phyloP scores from a whole-genome alignment of 2,113 vertebrate species.

The Machaerirhynchus nigripectus region DNA sequence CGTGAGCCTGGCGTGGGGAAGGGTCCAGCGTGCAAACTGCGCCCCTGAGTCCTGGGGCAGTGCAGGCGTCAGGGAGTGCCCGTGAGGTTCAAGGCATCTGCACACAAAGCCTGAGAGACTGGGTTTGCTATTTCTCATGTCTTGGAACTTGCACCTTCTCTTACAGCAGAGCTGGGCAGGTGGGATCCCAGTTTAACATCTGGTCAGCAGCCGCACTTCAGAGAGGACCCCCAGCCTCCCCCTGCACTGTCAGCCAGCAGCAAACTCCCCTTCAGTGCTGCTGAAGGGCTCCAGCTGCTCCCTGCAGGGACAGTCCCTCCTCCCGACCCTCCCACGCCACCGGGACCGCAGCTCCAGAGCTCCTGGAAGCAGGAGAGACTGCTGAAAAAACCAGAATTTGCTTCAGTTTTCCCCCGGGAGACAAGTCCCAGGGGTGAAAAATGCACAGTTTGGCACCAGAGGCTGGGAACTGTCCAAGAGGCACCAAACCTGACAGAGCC shows the following conservation, averaged over 20 bases:
- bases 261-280: background rate
- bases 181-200: background rate
- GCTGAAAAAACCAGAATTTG: background rate
- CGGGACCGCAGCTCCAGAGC: background rate
- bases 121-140: background rate
- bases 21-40: background rate
- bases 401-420: background rate
- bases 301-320: background rate
- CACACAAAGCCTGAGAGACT: background rate
- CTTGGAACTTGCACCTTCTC: background rate
- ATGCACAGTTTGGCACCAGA: background rate
- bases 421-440: background rate
- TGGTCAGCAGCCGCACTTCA: background rate
- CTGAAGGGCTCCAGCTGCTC: background rate
- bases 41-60: background rate
- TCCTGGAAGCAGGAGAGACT: background rate
- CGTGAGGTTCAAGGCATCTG: background rate
- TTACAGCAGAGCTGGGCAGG: background rate
- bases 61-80: background rate
- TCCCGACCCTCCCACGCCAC: accelerated
- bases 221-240: background rate
- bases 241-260: background rate
- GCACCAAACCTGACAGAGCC: background rate
- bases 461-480: background rate
- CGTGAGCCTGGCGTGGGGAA: background rate